Evolutionary conservation across 1,140 invertebrate species (phyloP).

Genomic region (Lordiphosa stackelbergi): DNA sequence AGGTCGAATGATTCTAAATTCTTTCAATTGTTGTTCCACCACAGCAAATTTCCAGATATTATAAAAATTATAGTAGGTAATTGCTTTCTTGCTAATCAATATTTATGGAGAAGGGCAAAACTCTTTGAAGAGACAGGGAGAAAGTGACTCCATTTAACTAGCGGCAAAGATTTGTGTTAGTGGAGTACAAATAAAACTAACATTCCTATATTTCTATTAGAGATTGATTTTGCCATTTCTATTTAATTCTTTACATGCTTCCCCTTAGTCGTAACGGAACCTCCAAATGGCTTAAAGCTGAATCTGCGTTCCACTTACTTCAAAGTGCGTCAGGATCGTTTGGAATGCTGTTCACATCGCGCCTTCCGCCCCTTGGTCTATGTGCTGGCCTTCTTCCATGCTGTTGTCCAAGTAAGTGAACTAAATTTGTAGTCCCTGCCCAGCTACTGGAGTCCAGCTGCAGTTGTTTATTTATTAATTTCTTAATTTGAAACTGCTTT

Average conservation of each 20-base stretch:
- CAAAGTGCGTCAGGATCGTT: slow-evolving; percentile 84
- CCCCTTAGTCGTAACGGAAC: slow-evolving; percentile 88
- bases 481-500: slow-evolving; percentile 42
- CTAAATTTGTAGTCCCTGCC: slow-evolving; percentile 39
- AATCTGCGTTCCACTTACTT: slow-evolving; percentile 93
- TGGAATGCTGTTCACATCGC: slow-evolving; percentile 85
- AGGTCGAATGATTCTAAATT: no score
- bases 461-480: slow-evolving; percentile 70
- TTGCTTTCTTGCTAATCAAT: no score
- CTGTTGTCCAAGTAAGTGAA: slow-evolving; percentile 86
- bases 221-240: no score
- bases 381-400: slow-evolving; percentile 93
- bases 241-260: neutral
- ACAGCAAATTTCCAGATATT: no score
- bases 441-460: slow-evolving; percentile 43
- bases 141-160: no score
- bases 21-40: no score
- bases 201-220: no score
- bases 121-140: no score
- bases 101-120: no score
- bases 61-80: no score
- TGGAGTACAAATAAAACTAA: no score
- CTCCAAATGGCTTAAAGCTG: slow-evolving; percentile 91
- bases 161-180: no score
- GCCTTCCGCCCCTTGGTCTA: slow-evolving; percentile 88